phyloP scores from a whole-genome alignment of 2,888 invertebrate species.

The Punctoribates punctum region DNA sequence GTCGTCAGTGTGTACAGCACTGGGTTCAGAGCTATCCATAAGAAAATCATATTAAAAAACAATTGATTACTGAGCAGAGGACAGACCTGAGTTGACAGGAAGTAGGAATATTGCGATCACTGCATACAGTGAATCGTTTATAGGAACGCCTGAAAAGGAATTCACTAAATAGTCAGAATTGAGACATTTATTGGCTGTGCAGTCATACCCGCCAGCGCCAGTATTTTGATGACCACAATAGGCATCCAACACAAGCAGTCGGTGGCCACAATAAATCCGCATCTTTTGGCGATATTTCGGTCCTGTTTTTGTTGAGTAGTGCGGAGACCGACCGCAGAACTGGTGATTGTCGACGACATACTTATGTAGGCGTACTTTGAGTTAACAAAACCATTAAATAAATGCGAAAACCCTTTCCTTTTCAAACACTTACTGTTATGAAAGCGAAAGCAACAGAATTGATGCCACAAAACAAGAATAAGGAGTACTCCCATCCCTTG shows the following conservation, averaged over 20 bases:
- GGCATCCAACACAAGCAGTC: slow-evolving; percentile 66
- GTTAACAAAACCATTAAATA: background rate
- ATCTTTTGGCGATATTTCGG: slow-evolving; percentile 60
- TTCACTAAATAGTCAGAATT: too few species aligned
- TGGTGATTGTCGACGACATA: slow-evolving; percentile 61
- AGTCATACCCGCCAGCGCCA: slow-evolving; percentile 59
- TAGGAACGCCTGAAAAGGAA: slow-evolving; percentile 56
- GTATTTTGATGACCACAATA: slow-evolving; percentile 63
- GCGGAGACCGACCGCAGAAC: slow-evolving; percentile 60
- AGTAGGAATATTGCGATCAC: slow-evolving; percentile 63
- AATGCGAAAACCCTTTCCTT: background rate
- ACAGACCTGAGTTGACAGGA: slow-evolving; percentile 59
- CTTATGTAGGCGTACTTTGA: slow-evolving; percentile 58
- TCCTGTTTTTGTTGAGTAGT: slow-evolving; percentile 60
- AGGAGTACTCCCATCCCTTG: slow-evolving; percentile 60
- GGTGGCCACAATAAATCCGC: slow-evolving; percentile 61
- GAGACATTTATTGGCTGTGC: too few species aligned
- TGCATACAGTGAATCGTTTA: slow-evolving; percentile 60
- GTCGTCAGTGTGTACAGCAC: slow-evolving; percentile 63
- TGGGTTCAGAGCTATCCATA: slow-evolving; percentile 59
- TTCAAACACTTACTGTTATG: slow-evolving; percentile 53
- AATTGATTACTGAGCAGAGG: background rate
- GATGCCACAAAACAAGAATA: slow-evolving; percentile 59
- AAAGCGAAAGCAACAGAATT: slow-evolving; percentile 60
- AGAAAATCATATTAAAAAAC: background rate